These are phyloP conservation scores for Solenodon paradoxus DNA, from an alignment of 2,113 vertebrate genomes.

Conservation along the genomic window DNA sequence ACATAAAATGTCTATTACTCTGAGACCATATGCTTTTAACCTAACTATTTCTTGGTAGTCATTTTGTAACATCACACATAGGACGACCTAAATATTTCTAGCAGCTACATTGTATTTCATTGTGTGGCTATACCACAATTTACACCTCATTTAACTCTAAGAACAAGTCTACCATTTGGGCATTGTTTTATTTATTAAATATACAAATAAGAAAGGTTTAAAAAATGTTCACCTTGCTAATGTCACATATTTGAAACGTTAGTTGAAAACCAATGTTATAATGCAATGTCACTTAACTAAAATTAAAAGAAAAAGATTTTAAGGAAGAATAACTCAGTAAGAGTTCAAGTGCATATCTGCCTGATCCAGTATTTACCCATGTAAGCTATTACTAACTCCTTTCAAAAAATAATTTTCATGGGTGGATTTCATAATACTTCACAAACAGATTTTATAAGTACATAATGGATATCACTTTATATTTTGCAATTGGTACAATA, in stretches of 20 bases:
- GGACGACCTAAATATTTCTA: background rate
- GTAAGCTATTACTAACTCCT: background rate
- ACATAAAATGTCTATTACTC: background rate
- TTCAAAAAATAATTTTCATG: background rate
- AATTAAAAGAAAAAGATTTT: too few relatives aligned
- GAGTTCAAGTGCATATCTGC: background rate
- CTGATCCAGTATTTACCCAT: background rate
- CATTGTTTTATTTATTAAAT: background rate
- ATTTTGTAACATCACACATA: background rate
- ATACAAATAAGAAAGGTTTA: background rate
- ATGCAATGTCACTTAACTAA: too few relatives aligned
- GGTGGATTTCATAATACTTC: background rate
- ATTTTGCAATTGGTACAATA: background rate
- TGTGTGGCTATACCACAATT: background rate
- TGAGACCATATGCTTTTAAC: background rate
- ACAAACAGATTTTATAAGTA: background rate
- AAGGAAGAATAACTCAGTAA: background rate
- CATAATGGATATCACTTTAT: background rate
- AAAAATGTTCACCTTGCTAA: background rate
- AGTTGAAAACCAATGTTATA: too few relatives aligned
- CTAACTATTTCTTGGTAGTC: background rate
- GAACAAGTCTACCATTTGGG: background rate
- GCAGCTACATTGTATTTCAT: background rate
- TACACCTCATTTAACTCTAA: background rate
- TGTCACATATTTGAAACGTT: background rate